Conservation (phyloP, 1,140 invertebrate species). For the Diorhabda elongata region DNA sequence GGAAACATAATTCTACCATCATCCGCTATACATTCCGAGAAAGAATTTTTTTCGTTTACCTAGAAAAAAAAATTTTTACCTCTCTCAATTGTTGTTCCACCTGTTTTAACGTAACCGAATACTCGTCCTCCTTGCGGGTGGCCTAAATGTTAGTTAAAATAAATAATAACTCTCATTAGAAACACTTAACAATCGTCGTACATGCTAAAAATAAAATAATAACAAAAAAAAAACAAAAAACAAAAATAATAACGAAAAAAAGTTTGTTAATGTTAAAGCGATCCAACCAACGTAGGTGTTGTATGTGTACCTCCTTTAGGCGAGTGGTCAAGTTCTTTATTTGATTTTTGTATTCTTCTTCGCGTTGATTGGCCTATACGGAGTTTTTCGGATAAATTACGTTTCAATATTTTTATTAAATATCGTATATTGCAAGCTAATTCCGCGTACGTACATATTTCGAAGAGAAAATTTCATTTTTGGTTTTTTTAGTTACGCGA, state of each 20-base stretch:
- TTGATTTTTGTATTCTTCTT: slow-evolving; percentile 99
- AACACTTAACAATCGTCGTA: slow-evolving; percentile 13
- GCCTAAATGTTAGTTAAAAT: slow-evolving; percentile 59
- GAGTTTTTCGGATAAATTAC: not conserved
- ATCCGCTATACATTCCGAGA: slow-evolving; percentile 9
- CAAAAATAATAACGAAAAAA: slow-evolving; percentile 9
- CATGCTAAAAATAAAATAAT: slow-evolving; percentile 8
- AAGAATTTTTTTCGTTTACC: not conserved
- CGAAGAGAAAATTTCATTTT: no score
- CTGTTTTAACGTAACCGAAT: slow-evolving; percentile 89
- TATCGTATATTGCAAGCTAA: no score
- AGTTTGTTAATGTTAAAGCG: slow-evolving; percentile 9
- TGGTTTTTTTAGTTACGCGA: no score
- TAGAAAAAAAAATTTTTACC: slow-evolving; percentile 57
- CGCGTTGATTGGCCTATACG: slow-evolving; percentile 94
- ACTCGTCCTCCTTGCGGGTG: slow-evolving; percentile 94
- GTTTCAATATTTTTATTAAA: no score
- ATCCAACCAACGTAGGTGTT: slow-evolving; percentile 21
- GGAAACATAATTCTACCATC: not conserved
- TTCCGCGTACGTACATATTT: no score
- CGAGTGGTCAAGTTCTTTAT: slow-evolving; percentile 98
- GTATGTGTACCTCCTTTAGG: slow-evolving; percentile 90
- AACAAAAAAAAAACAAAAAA: slow-evolving; percentile 3
- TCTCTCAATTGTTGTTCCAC: slow-evolving; percentile 89
- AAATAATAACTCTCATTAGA: slow-evolving; percentile 16